phyloP scores from a whole-genome alignment of 2,797 vertebrate genomes.

The Danio albolineatus region DNA sequence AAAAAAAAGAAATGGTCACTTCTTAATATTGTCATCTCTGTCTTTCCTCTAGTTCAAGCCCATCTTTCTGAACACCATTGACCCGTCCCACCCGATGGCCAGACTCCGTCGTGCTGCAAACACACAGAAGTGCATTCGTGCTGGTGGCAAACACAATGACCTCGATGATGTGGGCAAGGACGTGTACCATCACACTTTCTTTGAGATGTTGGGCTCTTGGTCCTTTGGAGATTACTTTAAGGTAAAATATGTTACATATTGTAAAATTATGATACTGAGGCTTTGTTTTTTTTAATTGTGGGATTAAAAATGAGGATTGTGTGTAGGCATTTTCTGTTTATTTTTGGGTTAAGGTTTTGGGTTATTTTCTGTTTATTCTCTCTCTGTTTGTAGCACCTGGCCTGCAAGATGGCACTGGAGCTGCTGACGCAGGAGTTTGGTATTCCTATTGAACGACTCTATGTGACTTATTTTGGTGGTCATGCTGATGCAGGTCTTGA shows the following conservation, averaged over 20 bases:
- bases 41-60: slow-evolving; percentile 89
- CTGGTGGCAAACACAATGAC: slow-evolving; percentile 98
- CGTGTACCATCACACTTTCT: slow-evolving; percentile 99
- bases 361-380: too few relatives aligned
- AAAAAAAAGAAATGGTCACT: too few relatives aligned
- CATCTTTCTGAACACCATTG: slow-evolving; percentile 98
- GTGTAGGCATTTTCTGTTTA: background rate
- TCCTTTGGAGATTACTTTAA: slow-evolving; percentile 99
- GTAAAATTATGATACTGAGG: background rate
- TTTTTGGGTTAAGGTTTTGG: too few relatives aligned
- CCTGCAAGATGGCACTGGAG: slow-evolving; percentile 94
- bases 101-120: slow-evolving; percentile 92
- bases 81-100: slow-evolving; percentile 95
- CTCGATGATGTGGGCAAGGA: slow-evolving; percentile 98
- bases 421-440: slow-evolving; percentile 93
- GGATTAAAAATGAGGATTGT: background rate
- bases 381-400: slow-evolving; percentile 82
- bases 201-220: slow-evolving; percentile 99
- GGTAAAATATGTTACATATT: slow-evolving; percentile 71
- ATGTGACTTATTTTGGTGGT: slow-evolving; percentile 97
- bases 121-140: slow-evolving; percentile 98
- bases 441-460: slow-evolving; percentile 91
- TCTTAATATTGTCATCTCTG: background rate
- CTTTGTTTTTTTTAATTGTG: background rate
- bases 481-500: slow-evolving; percentile 89